Percentiles rank a stretch among this genome's conserved stretches.
These are phyloP conservation scores for Ectemnius lituratus DNA, from an alignment of 2,888 invertebrate genomes.

Conservation along the genomic window DNA sequence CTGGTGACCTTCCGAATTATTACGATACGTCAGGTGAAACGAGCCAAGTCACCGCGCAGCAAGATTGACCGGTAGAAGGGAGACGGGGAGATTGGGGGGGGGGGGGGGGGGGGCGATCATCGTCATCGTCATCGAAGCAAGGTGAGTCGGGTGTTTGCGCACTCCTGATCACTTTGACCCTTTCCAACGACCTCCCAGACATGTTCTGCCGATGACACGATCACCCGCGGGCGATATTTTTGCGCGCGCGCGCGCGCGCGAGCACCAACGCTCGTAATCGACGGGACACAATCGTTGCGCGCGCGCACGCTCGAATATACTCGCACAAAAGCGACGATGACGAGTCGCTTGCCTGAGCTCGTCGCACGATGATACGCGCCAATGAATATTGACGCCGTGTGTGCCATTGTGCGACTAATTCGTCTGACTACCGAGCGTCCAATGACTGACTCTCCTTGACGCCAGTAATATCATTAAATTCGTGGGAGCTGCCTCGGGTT, in stretches of 20 bases:
- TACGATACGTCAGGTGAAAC: not conserved
- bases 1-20: conserved; percentile 4
- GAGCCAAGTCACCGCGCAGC: too few species aligned
- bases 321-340: not conserved
- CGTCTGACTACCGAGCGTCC: not conserved
- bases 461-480: too few species aligned
- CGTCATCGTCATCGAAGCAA: conserved; percentile 25
- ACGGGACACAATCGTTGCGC: not conserved
- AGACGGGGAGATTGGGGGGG: too few species aligned
- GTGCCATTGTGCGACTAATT: not conserved
- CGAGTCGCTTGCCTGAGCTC: not conserved
- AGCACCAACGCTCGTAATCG: not conserved
- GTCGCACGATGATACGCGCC: not conserved
- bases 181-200: conserved; percentile 39
- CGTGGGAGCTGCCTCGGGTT: too few species aligned
- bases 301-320: not conserved
- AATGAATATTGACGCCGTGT: conserved; percentile 7
- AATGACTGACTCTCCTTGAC: not conserved
- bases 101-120: conserved; percentile 21
- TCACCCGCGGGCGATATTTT: conserved; percentile 44
- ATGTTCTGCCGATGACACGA: conserved; percentile 44
- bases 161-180: conserved; percentile 46
- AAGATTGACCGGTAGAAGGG: too few species aligned
- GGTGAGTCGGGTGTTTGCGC: conserved; percentile 49
- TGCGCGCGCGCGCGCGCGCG: not conserved